Evolutionary conservation across 2,888 invertebrate species (phyloP).

Genomic region (Calameuta idolon): DNA sequence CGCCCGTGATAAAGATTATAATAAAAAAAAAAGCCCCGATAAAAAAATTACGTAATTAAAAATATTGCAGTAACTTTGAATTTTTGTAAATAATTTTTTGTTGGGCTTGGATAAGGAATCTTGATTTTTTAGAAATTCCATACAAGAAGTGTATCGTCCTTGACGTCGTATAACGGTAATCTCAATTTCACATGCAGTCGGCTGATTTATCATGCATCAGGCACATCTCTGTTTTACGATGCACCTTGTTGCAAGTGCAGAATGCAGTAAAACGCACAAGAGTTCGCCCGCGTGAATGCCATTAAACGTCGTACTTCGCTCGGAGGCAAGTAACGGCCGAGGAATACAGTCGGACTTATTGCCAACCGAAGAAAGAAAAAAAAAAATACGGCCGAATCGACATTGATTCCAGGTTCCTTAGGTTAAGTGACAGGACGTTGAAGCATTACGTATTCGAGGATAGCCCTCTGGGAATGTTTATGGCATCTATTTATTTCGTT

Average conservation of each 20-base stretch:
- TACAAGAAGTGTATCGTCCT: background rate
- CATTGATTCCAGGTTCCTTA: background rate
- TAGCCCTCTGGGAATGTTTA: background rate
- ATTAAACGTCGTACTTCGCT: background rate
- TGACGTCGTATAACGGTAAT: background rate
- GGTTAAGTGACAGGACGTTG: background rate
- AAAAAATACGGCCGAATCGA: background rate
- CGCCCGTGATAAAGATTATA: no score
- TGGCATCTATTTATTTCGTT: background rate
- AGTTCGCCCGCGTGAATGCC: background rate
- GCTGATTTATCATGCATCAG: background rate
- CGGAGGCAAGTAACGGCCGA: conserved; percentile 15
- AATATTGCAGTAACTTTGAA: no score
- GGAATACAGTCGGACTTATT: background rate
- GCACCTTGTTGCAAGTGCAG: background rate
- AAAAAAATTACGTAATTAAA: no score
- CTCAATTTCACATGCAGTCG: background rate
- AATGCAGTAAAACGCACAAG: background rate
- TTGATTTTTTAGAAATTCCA: background rate
- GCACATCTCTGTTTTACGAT: background rate
- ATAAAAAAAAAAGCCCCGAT: no score
- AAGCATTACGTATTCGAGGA: background rate
- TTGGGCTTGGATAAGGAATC: no score
- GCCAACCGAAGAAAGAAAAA: background rate
- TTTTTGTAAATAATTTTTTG: background rate